Evolutionary conservation across 2,888 invertebrate genomes (phyloP).

Genomic region (Orthosia cruda): DNA sequence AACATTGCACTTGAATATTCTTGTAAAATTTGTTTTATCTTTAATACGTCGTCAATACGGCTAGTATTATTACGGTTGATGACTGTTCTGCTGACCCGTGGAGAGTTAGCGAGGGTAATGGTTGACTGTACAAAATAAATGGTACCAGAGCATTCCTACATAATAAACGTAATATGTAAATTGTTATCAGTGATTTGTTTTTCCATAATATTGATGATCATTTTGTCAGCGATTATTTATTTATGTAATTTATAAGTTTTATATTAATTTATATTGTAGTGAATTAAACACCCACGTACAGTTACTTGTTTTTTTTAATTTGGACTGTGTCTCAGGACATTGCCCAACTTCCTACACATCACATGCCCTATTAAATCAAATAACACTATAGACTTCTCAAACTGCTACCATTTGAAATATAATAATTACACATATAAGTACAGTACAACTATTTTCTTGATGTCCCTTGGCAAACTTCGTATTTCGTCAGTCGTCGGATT

Average conservation of each 20-base stretch:
- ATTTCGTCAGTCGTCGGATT: too few species aligned
- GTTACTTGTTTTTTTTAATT: slow-evolving; percentile 61
- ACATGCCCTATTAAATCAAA: too few species aligned
- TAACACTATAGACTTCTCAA: too few species aligned
- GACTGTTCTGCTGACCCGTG: slow-evolving; percentile 7
- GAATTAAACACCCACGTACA: slow-evolving; percentile 85
- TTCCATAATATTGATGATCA: slow-evolving; percentile 73
- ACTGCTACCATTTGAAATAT: too few species aligned
- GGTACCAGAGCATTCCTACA: slow-evolving; percentile 72
- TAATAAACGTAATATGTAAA: slow-evolving; percentile 50
- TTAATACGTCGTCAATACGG: background rate
- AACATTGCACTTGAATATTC: slow-evolving; percentile 19
- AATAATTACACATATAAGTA: too few species aligned
- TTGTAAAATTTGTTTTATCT: slow-evolving; percentile 9
- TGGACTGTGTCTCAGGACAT: background rate
- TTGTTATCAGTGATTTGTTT: slow-evolving; percentile 59
- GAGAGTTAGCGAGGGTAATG: slow-evolving; percentile 11
- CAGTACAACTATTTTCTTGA: too few species aligned
- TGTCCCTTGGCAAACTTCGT: too few species aligned
- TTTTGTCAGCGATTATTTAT: slow-evolving; percentile 88
- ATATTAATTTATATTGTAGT: slow-evolving; percentile 89
- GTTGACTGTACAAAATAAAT: slow-evolving; percentile 50
- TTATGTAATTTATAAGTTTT: slow-evolving; percentile 88
- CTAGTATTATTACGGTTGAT: slow-evolving; percentile 13
- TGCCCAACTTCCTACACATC: too few species aligned